Evolutionary conservation across 2,888 invertebrate genomes (phyloP).

Genomic region (Polyommatus icarus): DNA sequence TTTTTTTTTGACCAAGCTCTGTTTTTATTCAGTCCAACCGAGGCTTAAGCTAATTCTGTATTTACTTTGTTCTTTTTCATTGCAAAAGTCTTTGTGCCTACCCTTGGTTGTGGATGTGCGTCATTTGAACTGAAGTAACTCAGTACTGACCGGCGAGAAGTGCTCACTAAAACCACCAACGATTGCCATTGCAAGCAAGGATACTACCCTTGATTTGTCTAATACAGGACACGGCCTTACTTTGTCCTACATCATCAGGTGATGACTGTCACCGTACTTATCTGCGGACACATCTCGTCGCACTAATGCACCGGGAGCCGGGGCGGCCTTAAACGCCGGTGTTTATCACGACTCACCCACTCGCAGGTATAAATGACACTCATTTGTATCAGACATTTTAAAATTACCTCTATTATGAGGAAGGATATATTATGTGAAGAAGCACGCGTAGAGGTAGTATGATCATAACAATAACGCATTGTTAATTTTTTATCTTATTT

Average conservation of each 20-base stretch:
- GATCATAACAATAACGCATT: not conserved
- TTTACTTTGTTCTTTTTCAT: no score
- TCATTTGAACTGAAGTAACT: no score
- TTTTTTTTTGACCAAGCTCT: no score
- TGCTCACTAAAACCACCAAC: no score
- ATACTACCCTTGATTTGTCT: no score
- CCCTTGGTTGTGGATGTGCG: no score
- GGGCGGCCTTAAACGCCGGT: not conserved
- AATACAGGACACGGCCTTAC: not conserved
- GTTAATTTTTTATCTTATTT: no score
- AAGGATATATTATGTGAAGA: not conserved
- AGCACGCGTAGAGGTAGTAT: not conserved
- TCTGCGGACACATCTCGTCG: slow-evolving; percentile 19
- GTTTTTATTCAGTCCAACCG: no score
- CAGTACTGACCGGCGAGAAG: no score
- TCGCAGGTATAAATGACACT: not conserved
- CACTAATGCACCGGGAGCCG: slow-evolving; percentile 6
- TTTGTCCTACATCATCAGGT: not conserved
- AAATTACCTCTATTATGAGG: not conserved
- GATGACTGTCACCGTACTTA: not conserved
- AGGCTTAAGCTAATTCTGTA: no score
- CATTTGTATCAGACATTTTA: slow-evolving; percentile 4
- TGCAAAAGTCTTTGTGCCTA: no score
- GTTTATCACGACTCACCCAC: not conserved
- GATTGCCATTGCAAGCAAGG: no score